Evolutionary conservation across 2,888 invertebrate genomes (phyloP).

Genomic region (Caenorhabditis panamensis): DNA sequence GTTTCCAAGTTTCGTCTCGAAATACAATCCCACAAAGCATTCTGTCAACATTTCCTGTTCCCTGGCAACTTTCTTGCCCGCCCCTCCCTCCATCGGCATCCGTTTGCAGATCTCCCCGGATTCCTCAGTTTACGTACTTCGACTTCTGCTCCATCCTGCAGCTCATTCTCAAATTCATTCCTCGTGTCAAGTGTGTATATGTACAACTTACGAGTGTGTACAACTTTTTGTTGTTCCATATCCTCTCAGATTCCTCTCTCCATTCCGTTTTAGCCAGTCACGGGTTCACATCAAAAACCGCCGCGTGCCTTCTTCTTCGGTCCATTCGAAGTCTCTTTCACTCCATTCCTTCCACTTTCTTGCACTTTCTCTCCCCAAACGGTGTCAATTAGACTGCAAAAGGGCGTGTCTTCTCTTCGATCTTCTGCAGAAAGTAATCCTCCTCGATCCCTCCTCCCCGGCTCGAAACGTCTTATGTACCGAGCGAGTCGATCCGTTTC

Average conservation of each 20-base stretch:
- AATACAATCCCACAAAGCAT: constrained; percentile 28
- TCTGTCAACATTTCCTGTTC: constrained; percentile 10
- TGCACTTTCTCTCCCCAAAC: constrained; percentile 2
- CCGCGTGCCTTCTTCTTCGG: too few species aligned
- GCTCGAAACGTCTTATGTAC: constrained; percentile 19
- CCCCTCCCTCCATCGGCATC: not conserved
- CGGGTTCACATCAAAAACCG: constrained; percentile 9
- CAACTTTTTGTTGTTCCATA: constrained; percentile 16
- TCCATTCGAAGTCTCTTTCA: not conserved
- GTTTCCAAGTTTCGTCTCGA: constrained; percentile 16
- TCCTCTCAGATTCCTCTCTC: constrained; percentile 4
- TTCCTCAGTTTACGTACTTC: constrained; percentile 13
- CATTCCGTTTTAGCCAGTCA: not conserved
- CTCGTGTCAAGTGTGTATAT: constrained; percentile 13
- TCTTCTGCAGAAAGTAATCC: constrained; percentile 2
- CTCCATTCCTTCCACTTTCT: not conserved
- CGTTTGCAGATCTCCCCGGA: constrained; percentile 4
- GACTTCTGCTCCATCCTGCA: not conserved
- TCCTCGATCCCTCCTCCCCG: constrained; percentile 5
- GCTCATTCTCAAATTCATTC: constrained; percentile 11
- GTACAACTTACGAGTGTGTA: constrained; percentile 11
- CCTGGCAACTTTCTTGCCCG: constrained; percentile 12
- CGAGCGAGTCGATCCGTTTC: constrained; percentile 1
- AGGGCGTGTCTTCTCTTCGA: not conserved
- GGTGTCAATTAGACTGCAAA: not conserved